These are phyloP conservation scores for Scophthalmus maximus DNA, from an alignment of 2,113 vertebrate genomes.

Conservation along the genomic window DNA sequence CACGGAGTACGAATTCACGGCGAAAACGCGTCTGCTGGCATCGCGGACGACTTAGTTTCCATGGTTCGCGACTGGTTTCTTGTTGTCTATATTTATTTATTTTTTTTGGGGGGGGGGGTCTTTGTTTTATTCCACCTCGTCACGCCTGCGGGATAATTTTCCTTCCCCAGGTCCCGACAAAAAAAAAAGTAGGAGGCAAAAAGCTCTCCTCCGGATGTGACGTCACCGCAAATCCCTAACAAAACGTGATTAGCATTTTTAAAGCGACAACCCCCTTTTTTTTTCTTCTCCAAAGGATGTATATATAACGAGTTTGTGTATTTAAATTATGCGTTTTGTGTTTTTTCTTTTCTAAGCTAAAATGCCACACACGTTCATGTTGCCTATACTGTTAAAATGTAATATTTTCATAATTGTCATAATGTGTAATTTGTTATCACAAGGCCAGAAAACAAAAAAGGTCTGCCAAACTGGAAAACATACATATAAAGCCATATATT, in stretches of 20 bases:
- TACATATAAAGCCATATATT: too few species aligned
- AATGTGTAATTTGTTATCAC: not conserved
- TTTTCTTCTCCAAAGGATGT: too few species aligned
- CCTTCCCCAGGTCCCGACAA: conserved; percentile 70
- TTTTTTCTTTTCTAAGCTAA: too few species aligned
- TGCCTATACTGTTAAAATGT: too few species aligned
- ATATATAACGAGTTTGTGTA: too few species aligned
- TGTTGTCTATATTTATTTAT: too few species aligned
- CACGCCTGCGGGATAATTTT: conserved; percentile 44
- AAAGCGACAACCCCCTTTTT: conserved; percentile 64
- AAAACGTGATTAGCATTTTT: conserved; percentile 77
- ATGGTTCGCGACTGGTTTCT: too few species aligned
- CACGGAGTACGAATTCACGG: conserved; percentile 59
- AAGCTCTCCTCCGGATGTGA: conserved; percentile 78
- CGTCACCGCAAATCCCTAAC: conserved; percentile 74
- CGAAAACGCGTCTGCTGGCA: conserved; percentile 53
- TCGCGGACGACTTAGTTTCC: conserved; percentile 45
- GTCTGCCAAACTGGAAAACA: not conserved
- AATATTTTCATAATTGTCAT: not conserved
- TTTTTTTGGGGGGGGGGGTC: too few species aligned
- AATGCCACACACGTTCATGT: too few species aligned
- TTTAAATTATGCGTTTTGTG: too few species aligned
- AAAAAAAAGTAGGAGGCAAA: conserved; percentile 75
- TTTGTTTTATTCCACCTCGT: not conserved
- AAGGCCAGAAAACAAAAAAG: too few species aligned